A percentile compares a stretch with the other conserved stretches of the same genome.
Conservation (phyloP, 2,888 invertebrate species). For the Ptilodon capucinus region DNA sequence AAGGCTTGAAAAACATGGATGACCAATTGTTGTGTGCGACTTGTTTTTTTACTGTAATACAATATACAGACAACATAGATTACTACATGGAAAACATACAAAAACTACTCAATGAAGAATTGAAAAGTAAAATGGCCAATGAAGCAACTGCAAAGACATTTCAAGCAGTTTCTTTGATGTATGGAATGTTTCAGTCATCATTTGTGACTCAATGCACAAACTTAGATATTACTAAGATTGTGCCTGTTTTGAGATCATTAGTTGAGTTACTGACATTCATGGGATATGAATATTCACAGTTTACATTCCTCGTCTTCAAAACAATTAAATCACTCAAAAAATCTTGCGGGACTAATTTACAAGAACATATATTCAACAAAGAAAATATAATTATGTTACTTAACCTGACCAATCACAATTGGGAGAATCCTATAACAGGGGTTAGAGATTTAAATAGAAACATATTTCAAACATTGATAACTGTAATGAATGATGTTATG, state of each 20-base stretch:
- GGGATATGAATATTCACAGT: conserved; percentile 78
- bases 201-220: conserved; percentile 41
- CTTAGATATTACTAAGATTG: conserved; percentile 23
- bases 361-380: conserved; percentile 44
- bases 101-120: conserved; percentile 39
- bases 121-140: conserved; percentile 21
- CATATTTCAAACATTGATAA: conserved; percentile 69
- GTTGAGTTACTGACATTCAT: conserved; percentile 53
- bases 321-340: conserved; percentile 70
- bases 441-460: conserved; percentile 77
- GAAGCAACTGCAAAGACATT: conserved; percentile 33
- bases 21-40: conserved; percentile 70
- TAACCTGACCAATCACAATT: conserved; percentile 81
- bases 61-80: conserved; percentile 42
- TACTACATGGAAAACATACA: conserved; percentile 45
- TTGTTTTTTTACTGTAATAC: conserved; percentile 62
- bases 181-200: conserved; percentile 72
- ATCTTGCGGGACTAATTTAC: conserved; percentile 55
- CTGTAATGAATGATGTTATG: conserved; percentile 40
- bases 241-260: conserved; percentile 39
- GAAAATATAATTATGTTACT: conserved; percentile 66
- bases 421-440: conserved; percentile 83
- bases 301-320: conserved; percentile 79
- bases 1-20: conserved; percentile 56
- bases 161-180: conserved; percentile 59